Base-by-base conservation (phyloP, 2,113 vertebrate genomes). In the Entelurus aequoreus region DNA sequence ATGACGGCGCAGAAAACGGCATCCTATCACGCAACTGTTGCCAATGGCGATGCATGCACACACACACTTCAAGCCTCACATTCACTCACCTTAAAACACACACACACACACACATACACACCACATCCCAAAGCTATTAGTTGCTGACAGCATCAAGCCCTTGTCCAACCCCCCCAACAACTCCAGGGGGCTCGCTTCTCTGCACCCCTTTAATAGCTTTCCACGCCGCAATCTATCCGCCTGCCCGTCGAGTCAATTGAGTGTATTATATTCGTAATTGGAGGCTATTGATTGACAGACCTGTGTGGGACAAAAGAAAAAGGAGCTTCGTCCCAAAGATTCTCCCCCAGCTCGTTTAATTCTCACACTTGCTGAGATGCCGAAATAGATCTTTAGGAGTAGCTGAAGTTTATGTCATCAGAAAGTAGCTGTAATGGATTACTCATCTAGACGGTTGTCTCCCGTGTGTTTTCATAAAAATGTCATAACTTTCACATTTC, bases 261-360 rank as follows among this genome's bases (percentile, higher is more conserved):
- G 78, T 86, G 87, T 76, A 86, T 87, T 86, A 85, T 87, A 83
- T 83, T 78, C 37, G 83, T 87, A 89, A 89, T 87, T 87, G 87
- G 76, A 84, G 77, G 77, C 71, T 81, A 84, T 86, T 86, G 87
- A 89, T 84, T 87, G 87, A 87, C 87, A 81, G 83, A 65, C 69
- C 69, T 62, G n/a, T n/a, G 84, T 78, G 57, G 68, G 60, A 11
- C 76, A 40, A 80, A 53, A 51, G 63, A 81, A 72, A 59, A 56
- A 72, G 72, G 71, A 52, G 54, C 52, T 62, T 77, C 74, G 63
- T 75, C 62, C 62, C 72, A 76, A 80, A 77, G 44, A 76, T 75
- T 68, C 57, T 60, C 59, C 21, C 60, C 72, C 9, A 6, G 7
- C 51, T 16, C 50, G 48, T 40, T 47, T 13, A 51, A 51, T 66